Evolutionary conservation across 2,113 vertebrate species (phyloP), one percentile per base, ranked within the genome.

Genomic region (Meles meles): DNA sequence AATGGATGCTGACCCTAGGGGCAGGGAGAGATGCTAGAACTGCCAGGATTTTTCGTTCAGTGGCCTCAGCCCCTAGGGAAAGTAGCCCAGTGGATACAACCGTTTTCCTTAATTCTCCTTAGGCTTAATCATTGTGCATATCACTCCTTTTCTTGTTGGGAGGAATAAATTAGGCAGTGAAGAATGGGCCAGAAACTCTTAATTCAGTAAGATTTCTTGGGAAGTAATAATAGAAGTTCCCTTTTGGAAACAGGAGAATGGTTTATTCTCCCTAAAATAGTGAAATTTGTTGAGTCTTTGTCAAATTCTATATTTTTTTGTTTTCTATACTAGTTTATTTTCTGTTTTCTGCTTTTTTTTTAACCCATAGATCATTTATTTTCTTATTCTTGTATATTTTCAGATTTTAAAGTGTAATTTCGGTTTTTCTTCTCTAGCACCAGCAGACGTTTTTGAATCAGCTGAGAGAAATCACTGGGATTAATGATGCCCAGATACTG

Each of bases 401-500:
- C 55, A 91, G 4, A 87, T 79, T 97, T 96, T 9, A 59, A 37
- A 77, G 7, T 90, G 3, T 98, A 95, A 93, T 96, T 95, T n/a
- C 11, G 25, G 0, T 72, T 89, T 96, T 95, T 92, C 39, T 93
- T 89, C 93, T 96, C 83, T 88, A 99, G 99, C 99, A 99, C 98
- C 99, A 99, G 97, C 99, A 99, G 98, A 99, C 99, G 0, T 99
- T 99, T 99, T 98, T 99, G 98, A 99, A 99, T 99, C 99, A 99
- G 97, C 98, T 99, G 97, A 99, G 99, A 97, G 99, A 99, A 98
- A 99, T 99, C 96, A 99, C 99, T 0, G 99, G 99, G 95, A 99
- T 99, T 98, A 99, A 99, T 98, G 99, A 99, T 82, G 97, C 99
- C 93, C 99, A 99, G 98, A 99, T 99, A 92, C 99, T 99, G 31